Evolutionary conservation across 1,140 invertebrate species (phyloP).

Genomic region (Lucilia sericata): DNA sequence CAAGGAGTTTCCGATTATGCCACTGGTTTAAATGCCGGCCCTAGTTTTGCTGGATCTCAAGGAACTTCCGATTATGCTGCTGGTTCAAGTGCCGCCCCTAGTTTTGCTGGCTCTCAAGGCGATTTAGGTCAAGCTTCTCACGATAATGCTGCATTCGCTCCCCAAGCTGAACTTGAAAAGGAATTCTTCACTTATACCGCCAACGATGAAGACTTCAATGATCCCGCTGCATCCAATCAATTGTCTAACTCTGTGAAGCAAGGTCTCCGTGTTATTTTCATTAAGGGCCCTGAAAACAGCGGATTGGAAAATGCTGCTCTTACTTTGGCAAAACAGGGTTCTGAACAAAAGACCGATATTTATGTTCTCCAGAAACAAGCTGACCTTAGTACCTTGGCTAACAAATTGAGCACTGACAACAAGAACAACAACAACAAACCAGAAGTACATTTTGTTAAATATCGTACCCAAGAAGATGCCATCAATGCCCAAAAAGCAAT

Average conservation of each 20-base stretch:
- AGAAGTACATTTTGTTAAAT: constrained; percentile 63
- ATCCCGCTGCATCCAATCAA: constrained; percentile 51
- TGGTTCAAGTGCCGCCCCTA: not conserved
- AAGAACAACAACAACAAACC: constrained; percentile 57
- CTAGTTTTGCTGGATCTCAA: not conserved
- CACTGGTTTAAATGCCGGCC: not conserved
- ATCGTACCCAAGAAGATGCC: constrained; percentile 60
- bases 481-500: constrained; percentile 57
- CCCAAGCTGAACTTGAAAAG: constrained; percentile 59
- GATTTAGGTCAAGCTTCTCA: constrained; percentile 47
- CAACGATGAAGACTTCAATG: constrained; percentile 58
- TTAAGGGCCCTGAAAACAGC: constrained; percentile 60
- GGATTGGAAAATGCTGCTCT: constrained; percentile 60
- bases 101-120: not conserved
- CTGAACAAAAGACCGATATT: constrained; percentile 60
- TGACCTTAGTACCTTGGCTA: constrained; percentile 56
- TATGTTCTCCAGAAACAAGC: constrained; percentile 63
- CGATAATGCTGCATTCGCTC: constrained; percentile 57
- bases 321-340: constrained; percentile 58
- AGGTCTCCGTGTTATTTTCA: constrained; percentile 60
- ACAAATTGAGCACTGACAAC: constrained; percentile 55
- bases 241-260: constrained; percentile 51
- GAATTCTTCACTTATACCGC: constrained; percentile 60
- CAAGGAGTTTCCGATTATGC: not conserved
- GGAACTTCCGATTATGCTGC: not conserved